Base-by-base conservation (phyloP, 2,113 vertebrate species). In the Megaceryle torquata region DNA sequence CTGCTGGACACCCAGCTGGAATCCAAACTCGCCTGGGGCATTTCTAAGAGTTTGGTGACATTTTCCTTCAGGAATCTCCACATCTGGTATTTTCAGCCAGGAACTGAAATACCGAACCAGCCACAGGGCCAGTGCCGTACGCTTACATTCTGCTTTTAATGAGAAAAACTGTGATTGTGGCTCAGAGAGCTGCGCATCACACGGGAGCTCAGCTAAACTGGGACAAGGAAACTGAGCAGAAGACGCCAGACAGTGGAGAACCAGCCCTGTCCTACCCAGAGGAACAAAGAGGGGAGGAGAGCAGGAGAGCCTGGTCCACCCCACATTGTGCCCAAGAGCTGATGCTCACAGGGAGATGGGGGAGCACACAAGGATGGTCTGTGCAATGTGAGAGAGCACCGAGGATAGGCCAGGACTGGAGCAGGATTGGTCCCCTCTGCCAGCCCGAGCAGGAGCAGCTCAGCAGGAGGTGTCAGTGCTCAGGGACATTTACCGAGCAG, bases 321-420 rank as follows among this genome's bases (percentile, higher is more conserved):
- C 43, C n/a, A 35, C 2, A 0, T 1, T 6, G 24, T 12, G 21
- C 57, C 53, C 2, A 2, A 4, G 39, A 39, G 5, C 8, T 10
- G 7, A 2, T 2, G 11, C 2, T 11, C 1, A 0, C 21, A 11
- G 46, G 57, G 46, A 28, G 16, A 2, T 1, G 29, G 15, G 29
- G 28, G 33, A 54, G 31, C 18, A 10, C 21, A 3, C 15, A 5
- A 2, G 20, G 28, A 20, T 5, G 35, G 15, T 20, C 70, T 43
- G 28, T 5, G 11, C 1, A 3, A 4, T 11, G 1, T 2, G 0
- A 21, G 8, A 18, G 8, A n/a, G 35, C 60, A 5, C 41, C 61
- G 3, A 3, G 24, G 72, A 26, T 1, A 29, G 72, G 21, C 2
- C 26, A 7, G 77, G 44, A 18, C 3, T 1, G 5, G 43, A 12